Conservation (phyloP, 1,140 invertebrate genomes). For the Triops cancriformis region DNA sequence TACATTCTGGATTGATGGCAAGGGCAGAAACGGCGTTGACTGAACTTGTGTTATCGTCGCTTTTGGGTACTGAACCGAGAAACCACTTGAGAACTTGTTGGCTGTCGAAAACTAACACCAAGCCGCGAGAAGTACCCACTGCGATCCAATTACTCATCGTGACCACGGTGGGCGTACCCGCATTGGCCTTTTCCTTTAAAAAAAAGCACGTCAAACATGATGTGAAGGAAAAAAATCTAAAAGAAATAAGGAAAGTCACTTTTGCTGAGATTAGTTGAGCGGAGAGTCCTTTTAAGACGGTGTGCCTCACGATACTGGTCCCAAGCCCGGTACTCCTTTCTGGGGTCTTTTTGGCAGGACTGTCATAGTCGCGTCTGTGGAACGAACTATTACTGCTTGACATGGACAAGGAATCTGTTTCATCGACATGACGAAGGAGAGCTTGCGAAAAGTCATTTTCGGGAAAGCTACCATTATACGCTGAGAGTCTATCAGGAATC, state of each 20-base stretch:
- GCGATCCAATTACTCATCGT: conserved; percentile 69
- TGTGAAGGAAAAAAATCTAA: too few relatives aligned
- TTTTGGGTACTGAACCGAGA: conserved; percentile 44
- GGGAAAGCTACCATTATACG: neutral
- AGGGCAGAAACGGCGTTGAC: conserved; percentile 62
- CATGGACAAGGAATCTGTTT: neutral
- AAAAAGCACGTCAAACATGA: neutral
- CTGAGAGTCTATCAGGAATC: neutral
- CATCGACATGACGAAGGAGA: neutral
- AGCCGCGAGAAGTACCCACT: conserved; percentile 86
- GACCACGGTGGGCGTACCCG: conserved; percentile 71
- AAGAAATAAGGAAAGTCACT: conserved; percentile 44
- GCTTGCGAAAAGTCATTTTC: neutral
- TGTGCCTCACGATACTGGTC: conserved; percentile 59
- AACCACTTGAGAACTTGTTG: conserved; percentile 78
- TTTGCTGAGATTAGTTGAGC: conserved; percentile 70
- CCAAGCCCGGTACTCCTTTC: neutral
- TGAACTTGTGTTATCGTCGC: conserved; percentile 41
- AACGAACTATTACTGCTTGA: neutral
- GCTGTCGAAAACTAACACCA: conserved; percentile 79
- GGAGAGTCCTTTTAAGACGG: conserved; percentile 73
- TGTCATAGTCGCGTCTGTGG: neutral
- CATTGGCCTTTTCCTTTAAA: conserved; percentile 72
- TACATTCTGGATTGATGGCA: conserved; percentile 78
- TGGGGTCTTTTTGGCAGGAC: neutral